Percentiles rank a stretch among this genome's conserved stretches.
Evolutionary conservation across 2,797 vertebrate species (phyloP).

Genomic region (Furcifer pardalis): DNA sequence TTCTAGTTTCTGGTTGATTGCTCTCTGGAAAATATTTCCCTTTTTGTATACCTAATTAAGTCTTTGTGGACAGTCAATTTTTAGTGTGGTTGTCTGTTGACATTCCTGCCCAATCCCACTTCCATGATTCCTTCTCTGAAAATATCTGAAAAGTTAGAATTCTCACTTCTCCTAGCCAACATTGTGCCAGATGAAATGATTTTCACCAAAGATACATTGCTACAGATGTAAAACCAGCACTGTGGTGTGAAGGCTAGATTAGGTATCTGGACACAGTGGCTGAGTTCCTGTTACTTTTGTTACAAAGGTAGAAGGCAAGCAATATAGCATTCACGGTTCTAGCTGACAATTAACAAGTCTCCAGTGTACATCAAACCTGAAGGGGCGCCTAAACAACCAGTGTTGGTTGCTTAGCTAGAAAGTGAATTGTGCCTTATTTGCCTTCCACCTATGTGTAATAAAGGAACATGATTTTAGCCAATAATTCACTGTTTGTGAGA

Average conservation of each 20-base stretch:
- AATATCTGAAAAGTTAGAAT: neutral
- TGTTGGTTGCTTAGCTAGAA: too few relatives aligned
- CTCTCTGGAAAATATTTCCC: neutral
- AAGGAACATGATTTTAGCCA: neutral
- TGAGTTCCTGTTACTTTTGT: too few relatives aligned
- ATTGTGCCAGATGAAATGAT: neutral
- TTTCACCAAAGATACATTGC: neutral
- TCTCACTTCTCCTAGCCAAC: neutral
- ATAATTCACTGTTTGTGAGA: neutral
- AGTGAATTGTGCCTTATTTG: neutral
- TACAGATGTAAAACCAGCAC: neutral
- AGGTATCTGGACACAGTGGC: neutral
- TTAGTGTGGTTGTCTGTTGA: too few relatives aligned
- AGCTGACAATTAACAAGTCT: too few relatives aligned
- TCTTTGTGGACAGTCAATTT: neutral
- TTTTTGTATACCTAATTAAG: neutral
- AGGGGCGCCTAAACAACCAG: too few relatives aligned
- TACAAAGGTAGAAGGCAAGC: too few relatives aligned
- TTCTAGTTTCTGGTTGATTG: neutral
- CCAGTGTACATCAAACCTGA: too few relatives aligned
- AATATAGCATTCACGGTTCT: too few relatives aligned
- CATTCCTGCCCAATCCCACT: neutral
- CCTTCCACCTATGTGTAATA: neutral
- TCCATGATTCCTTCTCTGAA: neutral
- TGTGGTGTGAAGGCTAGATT: neutral